These are phyloP conservation scores for Scomber colias DNA, from an alignment of 2,113 vertebrate species.

Conservation along the genomic window DNA sequence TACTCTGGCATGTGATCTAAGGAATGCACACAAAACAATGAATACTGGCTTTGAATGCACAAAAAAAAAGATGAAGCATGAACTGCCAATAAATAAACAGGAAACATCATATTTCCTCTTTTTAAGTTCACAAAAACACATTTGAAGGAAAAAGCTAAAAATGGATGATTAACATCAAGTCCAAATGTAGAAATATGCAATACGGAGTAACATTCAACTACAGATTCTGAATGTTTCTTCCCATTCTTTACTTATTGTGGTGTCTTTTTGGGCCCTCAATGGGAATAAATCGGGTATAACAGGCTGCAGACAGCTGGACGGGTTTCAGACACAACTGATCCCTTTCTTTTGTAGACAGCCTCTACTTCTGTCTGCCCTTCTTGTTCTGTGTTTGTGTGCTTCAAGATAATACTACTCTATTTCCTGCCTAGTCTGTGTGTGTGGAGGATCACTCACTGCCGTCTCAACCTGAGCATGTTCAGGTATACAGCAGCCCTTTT, in stretches of 20 bases:
- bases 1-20: constrained; percentile 67
- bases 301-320: constrained; percentile 32
- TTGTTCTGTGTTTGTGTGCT: constrained; percentile 18
- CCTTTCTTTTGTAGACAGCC: constrained; percentile 27
- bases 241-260: constrained; percentile 6
- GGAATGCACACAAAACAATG: constrained; percentile 35
- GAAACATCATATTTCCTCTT: neutral
- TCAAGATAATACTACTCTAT: neutral
- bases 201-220: neutral
- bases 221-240: neutral
- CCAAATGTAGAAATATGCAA: neutral
- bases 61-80: neutral
- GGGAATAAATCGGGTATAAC: constrained; percentile 22
- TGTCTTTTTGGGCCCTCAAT: constrained; percentile 15
- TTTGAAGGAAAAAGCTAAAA: constrained; percentile 13
- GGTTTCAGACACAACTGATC: constrained; percentile 37
- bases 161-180: neutral
- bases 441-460: neutral
- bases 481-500: constrained; percentile 20
- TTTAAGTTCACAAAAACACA: neutral
- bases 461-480: neutral
- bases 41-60: constrained; percentile 43
- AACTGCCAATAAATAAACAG: constrained; percentile 35
- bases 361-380: constrained; percentile 13
- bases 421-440: constrained; percentile 4